Base-by-base conservation (phyloP, 2,113 vertebrate species). In the Neoarius graeffei region DNA sequence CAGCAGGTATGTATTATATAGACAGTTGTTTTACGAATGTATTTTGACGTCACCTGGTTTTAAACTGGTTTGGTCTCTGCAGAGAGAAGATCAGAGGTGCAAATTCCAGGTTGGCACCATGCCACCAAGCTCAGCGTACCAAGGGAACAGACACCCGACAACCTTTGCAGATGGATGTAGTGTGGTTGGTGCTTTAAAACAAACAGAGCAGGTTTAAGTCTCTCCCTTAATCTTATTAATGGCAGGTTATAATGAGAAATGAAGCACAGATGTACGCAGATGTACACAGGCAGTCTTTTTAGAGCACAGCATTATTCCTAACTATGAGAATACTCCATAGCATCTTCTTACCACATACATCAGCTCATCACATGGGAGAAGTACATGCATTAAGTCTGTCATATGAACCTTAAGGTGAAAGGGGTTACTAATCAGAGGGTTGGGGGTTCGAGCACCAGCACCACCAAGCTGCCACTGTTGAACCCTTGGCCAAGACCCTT, bases 131-230 rank as follows among this genome's bases (percentile, higher is more conserved):
- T 30, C 71, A 54, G 56, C 42, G 76, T 56, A 56, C 52, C 30
- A 7, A 56, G 19, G 60, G 30, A 67, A 50, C 60, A 23, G 73
- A 62, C 69, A 88, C 82, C 87, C 80, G 82, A 74, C 73, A 42
- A 84, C 50, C 82, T 85, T n/a, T 80, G 54, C 73, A 84, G 62
- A 59, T 84, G 50, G 80, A 83, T 27, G 56, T 76, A 71, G 42
- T 15, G 60, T 56, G 82, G 52, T 20, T 59, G 73, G 30, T 54
- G 87, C 7, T 60, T 86, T 60, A 35, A 48, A 57, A n/a, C 27
- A 73, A 35, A 35, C 62, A 67, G 17, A 81, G 25, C 57, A 62
- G 56, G 52, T 67, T 73, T 27, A 17, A 7, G 19, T 42, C 23
- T 11, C 7, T 54, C 54, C 5, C 15, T n/a, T 74, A 73, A 85